Evolutionary conservation across 2,113 vertebrate species (phyloP).

Genomic region (Bubo bubo): DNA sequence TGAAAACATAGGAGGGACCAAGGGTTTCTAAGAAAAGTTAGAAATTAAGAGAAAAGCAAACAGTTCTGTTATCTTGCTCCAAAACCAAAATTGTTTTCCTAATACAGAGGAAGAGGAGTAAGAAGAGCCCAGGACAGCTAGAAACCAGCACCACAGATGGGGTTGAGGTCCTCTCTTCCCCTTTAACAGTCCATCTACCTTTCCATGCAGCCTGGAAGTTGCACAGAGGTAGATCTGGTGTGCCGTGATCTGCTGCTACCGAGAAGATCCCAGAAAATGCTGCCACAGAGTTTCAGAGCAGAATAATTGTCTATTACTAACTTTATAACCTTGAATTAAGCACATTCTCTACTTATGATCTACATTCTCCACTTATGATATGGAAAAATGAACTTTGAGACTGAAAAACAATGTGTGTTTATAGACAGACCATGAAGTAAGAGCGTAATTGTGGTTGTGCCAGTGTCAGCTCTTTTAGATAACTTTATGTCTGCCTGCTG

Average conservation of each 20-base stretch:
- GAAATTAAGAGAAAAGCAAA: neutral
- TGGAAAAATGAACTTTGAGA: neutral
- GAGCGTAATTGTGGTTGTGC: neutral
- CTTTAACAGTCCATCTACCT: neutral
- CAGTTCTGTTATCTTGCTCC: neutral
- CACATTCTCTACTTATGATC: neutral
- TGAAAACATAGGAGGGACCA: neutral
- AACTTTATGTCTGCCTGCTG: neutral
- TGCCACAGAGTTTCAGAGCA: neutral
- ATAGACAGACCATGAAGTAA: neutral
- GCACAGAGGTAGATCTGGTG: neutral
- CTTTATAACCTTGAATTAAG: neutral
- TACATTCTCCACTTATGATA: neutral
- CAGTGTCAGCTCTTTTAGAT: neutral
- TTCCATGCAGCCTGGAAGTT: neutral
- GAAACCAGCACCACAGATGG: neutral
- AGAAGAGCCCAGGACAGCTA: neutral
- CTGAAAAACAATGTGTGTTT: neutral
- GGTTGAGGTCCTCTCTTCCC: neutral
- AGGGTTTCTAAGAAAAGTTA: neutral
- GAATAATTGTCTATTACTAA: neutral
- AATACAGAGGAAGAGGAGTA: neutral
- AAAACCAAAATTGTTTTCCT: neutral
- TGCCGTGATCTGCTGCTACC: neutral
- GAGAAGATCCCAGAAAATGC: neutral